phyloP scores from a whole-genome alignment of 2,888 invertebrate genomes.

The Syritta pipiens region DNA sequence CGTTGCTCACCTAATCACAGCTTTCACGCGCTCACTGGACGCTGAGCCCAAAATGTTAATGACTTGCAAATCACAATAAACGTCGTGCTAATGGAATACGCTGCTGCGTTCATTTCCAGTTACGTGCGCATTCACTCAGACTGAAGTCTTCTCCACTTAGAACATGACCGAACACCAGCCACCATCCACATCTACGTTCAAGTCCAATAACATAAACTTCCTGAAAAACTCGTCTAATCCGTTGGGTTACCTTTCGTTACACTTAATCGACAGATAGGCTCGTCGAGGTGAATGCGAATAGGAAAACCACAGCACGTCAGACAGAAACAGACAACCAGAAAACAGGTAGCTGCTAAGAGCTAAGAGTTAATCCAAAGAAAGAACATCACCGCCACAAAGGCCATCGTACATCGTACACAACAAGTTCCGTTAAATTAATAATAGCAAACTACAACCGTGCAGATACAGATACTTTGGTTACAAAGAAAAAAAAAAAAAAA shows the following conservation, averaged over 20 bases:
- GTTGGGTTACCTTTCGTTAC: slow-evolving; percentile 66
- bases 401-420: slow-evolving; percentile 5
- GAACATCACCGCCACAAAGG: neutral
- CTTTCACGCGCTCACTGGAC: slow-evolving; percentile 45
- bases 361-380: slow-evolving; percentile 17
- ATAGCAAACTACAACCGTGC: slow-evolving; percentile 25
- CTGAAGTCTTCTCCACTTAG: no score
- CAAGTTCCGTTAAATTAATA: slow-evolving; percentile 66
- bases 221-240: slow-evolving; percentile 68
- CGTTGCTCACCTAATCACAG: slow-evolving; percentile 8
- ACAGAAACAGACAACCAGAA: slow-evolving; percentile 2
- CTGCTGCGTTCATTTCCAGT: slow-evolving; percentile 36
- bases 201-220: slow-evolving; percentile 41
- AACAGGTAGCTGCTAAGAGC: slow-evolving; percentile 68
- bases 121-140: slow-evolving; percentile 23
- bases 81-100: slow-evolving; percentile 49
- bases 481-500: no score
- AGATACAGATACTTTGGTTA: slow-evolving; percentile 15
- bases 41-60: slow-evolving; percentile 57
- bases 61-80: slow-evolving; percentile 54
- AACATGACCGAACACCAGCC: no score
- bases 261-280: slow-evolving; percentile 49
- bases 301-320: neutral
- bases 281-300: neutral
- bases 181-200: slow-evolving; percentile 1